Base-by-base conservation (phyloP, 2,797 vertebrate species). In the Pipistrellus kuhlii region DNA sequence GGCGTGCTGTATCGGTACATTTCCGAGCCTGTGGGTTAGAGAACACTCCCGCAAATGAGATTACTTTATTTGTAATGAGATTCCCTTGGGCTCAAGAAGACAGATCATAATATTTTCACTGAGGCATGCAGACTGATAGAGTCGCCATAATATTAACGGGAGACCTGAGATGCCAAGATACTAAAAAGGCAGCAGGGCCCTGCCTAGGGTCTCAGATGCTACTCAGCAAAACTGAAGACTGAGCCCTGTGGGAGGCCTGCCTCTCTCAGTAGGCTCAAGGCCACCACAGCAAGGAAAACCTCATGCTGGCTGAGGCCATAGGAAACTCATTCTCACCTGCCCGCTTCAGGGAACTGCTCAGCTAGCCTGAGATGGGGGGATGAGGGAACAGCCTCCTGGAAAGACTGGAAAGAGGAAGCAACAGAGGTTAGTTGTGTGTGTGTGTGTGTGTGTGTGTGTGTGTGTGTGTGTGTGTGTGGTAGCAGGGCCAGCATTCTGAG, bases 11-110 rank as follows among this genome's bases (percentile, higher is more conserved):
- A 96, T 96, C 96, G 0, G 3, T 53, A 57, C 57, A 66, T 78
- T 96, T 97, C 93, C 18, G 66, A 89, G 97, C 85, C 94, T 90
- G 13, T 90, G 94, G 80, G 94, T 95, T 92, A 55, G 4, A 97
- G 94, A 88, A 92, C 85, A 85, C 51, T 96, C 11, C 71, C 9
- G 2, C 86, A 90, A 96, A 93, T 17, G 44, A 97, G 92, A 69
- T 88, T 90, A 84, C 93, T 95, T 96, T 93, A 94, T 83, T 73
- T 94, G 92, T 97, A 92, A 38, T 97, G 97, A 97, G 97, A 96
- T 95, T 97, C 93, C 85, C 73, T 62, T 75, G 78, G 95, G 80
- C 64, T 95, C 44, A 20, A 77, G 32, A 68, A 93, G 88, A 82
- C 66, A 83, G 96, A 96, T 48, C 7, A n/a, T 73, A 88, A 73